phyloP scores from a whole-genome alignment of 2,888 invertebrate species.

The Thecophora atra region DNA sequence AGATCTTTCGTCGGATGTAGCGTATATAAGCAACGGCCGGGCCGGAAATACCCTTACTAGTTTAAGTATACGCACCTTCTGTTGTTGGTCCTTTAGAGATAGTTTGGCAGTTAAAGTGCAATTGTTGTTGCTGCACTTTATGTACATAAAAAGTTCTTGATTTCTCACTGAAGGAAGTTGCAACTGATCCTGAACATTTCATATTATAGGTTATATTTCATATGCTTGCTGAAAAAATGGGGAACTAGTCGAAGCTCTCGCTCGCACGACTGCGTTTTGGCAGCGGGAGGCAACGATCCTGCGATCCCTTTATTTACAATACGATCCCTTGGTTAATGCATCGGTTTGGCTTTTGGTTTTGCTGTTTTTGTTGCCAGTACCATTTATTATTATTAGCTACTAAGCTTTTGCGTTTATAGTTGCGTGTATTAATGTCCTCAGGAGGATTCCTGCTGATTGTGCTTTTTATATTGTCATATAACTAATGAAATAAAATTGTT shows the following conservation, averaged over 20 bases:
- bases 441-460: conserved; percentile 33
- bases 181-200: conserved; percentile 42
- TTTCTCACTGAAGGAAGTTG: conserved; percentile 44
- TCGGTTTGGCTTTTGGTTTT: conserved; percentile 37
- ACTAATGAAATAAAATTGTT: conserved; percentile 24
- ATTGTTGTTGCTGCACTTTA: conserved; percentile 17
- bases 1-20: too few species aligned
- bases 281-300: conserved; percentile 56
- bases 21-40: too few species aligned
- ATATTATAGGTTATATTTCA: conserved; percentile 22
- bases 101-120: conserved; percentile 27
- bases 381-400: conserved; percentile 42
- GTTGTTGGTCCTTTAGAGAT: conserved; percentile 13
- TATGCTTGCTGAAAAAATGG: conserved; percentile 18
- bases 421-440: not conserved
- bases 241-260: conserved; percentile 17
- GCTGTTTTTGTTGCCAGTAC: conserved; percentile 35
- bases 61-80: conserved; percentile 25
- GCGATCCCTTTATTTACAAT: too few species aligned
- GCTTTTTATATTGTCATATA: conserved; percentile 34
- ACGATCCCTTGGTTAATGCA: conserved; percentile 17
- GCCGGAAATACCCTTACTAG: not conserved
- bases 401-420: not conserved
- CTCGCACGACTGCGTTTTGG: conserved; percentile 55
- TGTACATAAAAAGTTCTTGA: conserved; percentile 43